Evolutionary conservation across 2,113 vertebrate genomes (phyloP).

Genomic region (Nanorana parkeri): DNA sequence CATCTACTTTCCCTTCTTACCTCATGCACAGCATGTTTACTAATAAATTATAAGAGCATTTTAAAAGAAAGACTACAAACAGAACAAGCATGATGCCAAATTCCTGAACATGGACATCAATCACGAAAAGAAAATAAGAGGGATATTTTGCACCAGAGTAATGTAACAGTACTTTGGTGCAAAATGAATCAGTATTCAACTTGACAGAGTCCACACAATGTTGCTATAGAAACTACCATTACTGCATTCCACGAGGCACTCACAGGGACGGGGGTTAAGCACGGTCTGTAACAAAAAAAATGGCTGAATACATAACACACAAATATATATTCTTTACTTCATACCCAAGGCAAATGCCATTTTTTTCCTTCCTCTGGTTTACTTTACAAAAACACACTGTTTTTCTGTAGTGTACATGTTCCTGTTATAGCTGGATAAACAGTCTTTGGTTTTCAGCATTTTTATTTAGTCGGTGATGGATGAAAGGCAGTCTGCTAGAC

Average conservation of each 20-base stretch:
- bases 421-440: constrained; percentile 33
- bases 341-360: constrained; percentile 10
- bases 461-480: constrained; percentile 36
- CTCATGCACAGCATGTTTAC: too few relatives aligned
- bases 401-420: neutral
- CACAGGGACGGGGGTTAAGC: constrained; percentile 36
- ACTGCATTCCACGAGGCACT: constrained; percentile 35
- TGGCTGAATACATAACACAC: constrained; percentile 24
- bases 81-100: too few relatives aligned
- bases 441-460: constrained; percentile 35
- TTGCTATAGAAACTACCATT: constrained; percentile 38
- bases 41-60: too few relatives aligned
- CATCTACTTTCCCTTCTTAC: too few relatives aligned
- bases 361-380: constrained; percentile 7
- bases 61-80: too few relatives aligned
- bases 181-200: constrained; percentile 42
- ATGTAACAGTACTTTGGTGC: constrained; percentile 29
- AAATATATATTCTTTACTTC: constrained; percentile 17
- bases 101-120: too few relatives aligned
- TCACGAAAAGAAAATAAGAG: too few relatives aligned
- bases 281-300: constrained; percentile 1
- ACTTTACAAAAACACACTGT: constrained; percentile 30
- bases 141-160: constrained; percentile 14
- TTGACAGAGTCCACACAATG: constrained; percentile 34
- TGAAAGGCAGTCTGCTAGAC: constrained; percentile 33